These are phyloP conservation scores for Penaeus monodon DNA, from an alignment of 2,888 invertebrate species.

Conservation along the genomic window DNA sequence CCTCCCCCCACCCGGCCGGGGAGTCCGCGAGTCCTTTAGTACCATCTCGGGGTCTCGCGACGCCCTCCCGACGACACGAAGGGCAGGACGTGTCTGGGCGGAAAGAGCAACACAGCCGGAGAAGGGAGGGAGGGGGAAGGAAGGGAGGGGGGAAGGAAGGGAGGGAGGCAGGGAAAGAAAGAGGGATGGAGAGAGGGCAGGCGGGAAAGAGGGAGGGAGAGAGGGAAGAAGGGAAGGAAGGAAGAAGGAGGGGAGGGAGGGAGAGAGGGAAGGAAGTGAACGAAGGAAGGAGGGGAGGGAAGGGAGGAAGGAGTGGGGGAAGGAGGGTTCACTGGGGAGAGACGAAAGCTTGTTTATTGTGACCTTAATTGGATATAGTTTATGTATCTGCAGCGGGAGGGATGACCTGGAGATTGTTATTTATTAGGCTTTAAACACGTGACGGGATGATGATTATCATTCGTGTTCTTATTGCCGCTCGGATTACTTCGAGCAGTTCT, in stretches of 20 bases:
- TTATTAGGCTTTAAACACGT: no score
- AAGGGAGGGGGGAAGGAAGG: neutral
- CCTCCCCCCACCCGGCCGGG: no score
- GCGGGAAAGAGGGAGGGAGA: neutral
- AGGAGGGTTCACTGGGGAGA: neutral
- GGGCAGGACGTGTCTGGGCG: no score
- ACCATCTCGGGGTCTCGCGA: no score
- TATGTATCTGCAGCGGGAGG: neutral
- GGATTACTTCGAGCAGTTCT: no score
- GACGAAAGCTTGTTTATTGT: neutral
- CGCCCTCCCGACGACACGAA: no score
- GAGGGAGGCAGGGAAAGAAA: neutral
- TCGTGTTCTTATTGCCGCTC: no score
- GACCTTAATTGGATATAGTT: neutral
- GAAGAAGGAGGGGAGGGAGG: neutral
- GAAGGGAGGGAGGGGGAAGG: no score
- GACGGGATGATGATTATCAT: no score
- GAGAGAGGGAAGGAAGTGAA: neutral
- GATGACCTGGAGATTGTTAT: neutral
- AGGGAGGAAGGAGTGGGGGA: neutral
- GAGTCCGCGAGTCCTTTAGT: no score
- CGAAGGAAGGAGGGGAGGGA: no score
- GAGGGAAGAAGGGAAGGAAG: neutral
- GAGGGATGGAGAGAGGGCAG: neutral
- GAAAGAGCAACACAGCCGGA: no score